A percentile compares a stretch with the other conserved stretches of the same genome.
Evolutionary conservation across 2,888 invertebrate genomes (phyloP).

Genomic region (Psococerastis gibbosa): DNA sequence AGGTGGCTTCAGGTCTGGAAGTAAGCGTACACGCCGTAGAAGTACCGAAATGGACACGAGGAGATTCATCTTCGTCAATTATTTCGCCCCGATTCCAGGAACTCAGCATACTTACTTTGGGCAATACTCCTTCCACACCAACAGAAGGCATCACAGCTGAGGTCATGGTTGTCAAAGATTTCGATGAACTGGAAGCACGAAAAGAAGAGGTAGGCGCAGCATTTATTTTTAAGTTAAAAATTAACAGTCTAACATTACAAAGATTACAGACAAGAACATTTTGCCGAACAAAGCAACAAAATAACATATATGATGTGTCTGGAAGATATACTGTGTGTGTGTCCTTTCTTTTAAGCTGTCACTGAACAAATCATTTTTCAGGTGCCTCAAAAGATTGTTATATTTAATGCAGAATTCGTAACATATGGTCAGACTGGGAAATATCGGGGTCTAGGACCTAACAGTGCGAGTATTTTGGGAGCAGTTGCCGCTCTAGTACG

Average conservation of each 20-base stretch:
- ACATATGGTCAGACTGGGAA: constrained; percentile 44
- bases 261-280: too few species aligned
- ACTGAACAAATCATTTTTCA: too few species aligned
- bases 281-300: too few species aligned
- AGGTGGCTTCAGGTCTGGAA: constrained; percentile 18
- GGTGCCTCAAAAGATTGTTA: constrained; percentile 52
- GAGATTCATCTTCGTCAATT: constrained; percentile 27
- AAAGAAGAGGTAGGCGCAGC: not conserved
- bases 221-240: too few species aligned
- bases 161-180: constrained; percentile 49
- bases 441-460: constrained; percentile 46
- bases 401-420: constrained; percentile 46
- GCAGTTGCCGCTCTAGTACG: constrained; percentile 56
- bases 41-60: constrained; percentile 15
- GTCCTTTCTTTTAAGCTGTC: too few species aligned
- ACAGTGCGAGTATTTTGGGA: constrained; percentile 48
- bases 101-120: constrained; percentile 48
- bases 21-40: not conserved
- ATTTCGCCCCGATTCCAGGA: constrained; percentile 42
- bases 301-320: too few species aligned
- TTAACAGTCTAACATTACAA: too few species aligned
- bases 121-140: constrained; percentile 47
- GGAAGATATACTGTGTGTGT: too few species aligned
- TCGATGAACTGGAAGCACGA: constrained; percentile 35
- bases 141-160: constrained; percentile 50